phyloP scores from a whole-genome alignment of 2,113 vertebrate genomes.

The Atrichornis clamosus region DNA sequence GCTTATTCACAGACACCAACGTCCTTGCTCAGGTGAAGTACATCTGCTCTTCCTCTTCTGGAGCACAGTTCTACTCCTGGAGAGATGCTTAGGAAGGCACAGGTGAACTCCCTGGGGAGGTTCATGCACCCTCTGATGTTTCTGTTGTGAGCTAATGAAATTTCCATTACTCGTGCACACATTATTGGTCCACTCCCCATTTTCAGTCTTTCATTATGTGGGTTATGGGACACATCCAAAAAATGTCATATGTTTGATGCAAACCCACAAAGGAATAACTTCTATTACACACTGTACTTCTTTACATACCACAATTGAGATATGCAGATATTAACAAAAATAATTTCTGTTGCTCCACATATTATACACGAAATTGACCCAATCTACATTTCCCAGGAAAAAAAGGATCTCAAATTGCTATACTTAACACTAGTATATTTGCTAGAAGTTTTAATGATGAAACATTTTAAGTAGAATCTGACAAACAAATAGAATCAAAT shows the following conservation, averaged over 20 bases:
- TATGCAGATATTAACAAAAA: not conserved
- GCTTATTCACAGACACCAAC: not conserved
- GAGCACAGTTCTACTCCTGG: not conserved
- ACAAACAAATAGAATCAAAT: not conserved
- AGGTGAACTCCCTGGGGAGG: not conserved
- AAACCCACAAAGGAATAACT: not conserved
- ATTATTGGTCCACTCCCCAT: not conserved
- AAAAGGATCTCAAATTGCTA: not conserved
- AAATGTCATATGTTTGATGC: not conserved
- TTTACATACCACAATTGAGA: not conserved
- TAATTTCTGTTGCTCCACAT: not conserved
- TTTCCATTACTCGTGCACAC: not conserved
- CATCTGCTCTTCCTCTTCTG: not conserved
- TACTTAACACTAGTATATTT: not conserved
- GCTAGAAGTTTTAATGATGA: not conserved
- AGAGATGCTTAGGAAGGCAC: not conserved
- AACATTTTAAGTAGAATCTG: not conserved
- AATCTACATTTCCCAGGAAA: not conserved
- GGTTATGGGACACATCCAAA: not conserved
- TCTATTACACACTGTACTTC: not conserved
- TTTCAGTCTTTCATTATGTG: not conserved
- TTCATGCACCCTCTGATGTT: not conserved
- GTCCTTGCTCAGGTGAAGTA: not conserved
- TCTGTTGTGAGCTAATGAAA: not conserved
- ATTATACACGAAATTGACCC: not conserved